These are phyloP conservation scores for Poecilus cupreus DNA, from an alignment of 2,888 invertebrate species.

Conservation along the genomic window DNA sequence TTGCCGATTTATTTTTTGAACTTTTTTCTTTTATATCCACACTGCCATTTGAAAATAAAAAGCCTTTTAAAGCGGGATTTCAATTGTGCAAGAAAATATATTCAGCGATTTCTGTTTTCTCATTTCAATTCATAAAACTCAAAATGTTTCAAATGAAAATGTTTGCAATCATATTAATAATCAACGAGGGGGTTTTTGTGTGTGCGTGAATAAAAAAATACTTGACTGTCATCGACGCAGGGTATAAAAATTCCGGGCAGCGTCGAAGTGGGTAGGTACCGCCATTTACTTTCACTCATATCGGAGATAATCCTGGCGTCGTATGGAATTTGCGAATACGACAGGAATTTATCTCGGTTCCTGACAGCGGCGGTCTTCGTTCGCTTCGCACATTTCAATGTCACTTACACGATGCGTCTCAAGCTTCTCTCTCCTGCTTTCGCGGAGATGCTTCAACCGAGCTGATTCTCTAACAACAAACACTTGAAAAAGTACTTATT, in stretches of 20 bases:
- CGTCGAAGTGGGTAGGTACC: no score
- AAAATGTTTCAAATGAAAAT: not conserved
- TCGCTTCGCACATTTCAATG: slow-evolving; percentile 37
- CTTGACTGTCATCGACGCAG: not conserved
- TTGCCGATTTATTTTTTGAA: slow-evolving; percentile 31
- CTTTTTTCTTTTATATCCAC: not conserved
- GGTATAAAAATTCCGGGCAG: not conserved
- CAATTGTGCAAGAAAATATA: slow-evolving; percentile 13
- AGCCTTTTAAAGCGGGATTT: slow-evolving; percentile 10
- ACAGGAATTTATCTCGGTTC: slow-evolving; percentile 31
- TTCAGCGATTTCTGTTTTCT: not conserved
- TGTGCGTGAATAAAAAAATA: not conserved
- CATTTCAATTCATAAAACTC: not conserved
- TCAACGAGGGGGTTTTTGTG: not conserved
- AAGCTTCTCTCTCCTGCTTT: no score
- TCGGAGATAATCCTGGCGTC: not conserved
- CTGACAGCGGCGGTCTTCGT: slow-evolving; percentile 10
- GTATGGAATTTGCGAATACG: slow-evolving; percentile 36
- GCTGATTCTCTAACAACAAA: not conserved
- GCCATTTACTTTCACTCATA: slow-evolving; percentile 32
- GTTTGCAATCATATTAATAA: not conserved
- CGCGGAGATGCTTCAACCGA: no score
- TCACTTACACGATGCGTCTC: slow-evolving; percentile 19
- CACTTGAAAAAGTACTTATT: slow-evolving; percentile 1
- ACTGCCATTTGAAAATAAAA: slow-evolving; percentile 20